Conservation (phyloP, 2,113 vertebrate genomes). For the Nothocercus julius region DNA sequence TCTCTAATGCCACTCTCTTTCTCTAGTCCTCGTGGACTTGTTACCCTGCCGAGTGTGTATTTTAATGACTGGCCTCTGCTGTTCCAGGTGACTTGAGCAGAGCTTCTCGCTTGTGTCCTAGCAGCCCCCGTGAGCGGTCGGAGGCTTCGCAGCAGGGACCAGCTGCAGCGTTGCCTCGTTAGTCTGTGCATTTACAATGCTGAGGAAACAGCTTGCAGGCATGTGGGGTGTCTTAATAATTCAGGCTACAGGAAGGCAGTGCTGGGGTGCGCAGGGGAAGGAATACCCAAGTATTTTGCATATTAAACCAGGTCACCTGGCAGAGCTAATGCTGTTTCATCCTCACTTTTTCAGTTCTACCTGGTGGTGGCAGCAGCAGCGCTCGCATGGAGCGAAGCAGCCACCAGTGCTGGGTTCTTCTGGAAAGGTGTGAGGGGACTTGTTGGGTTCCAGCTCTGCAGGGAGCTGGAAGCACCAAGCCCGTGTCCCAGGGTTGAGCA, state of each 20-base stretch:
- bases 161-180: fast-evolving
- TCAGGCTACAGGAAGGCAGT: not conserved
- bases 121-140: not conserved
- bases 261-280: fast-evolving
- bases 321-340: fast-evolving
- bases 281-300: not conserved
- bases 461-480: not conserved
- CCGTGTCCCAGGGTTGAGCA: fast-evolving
- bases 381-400: constrained; percentile 45
- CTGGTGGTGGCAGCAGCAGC: constrained; percentile 83
- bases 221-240: not conserved
- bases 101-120: not conserved
- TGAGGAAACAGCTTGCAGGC: not conserved
- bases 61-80: not conserved
- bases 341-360: constrained; percentile 22
- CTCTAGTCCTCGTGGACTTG: not conserved
- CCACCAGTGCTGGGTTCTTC: fast-evolving
- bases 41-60: not conserved
- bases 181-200: not conserved
- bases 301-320: not conserved
- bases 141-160: not conserved
- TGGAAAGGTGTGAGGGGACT: not conserved
- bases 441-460: not conserved
- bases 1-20: constrained; percentile 1
- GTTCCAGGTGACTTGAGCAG: not conserved